Conservation (phyloP, 2,888 invertebrate genomes). For the Protophormia terraenovae region DNA sequence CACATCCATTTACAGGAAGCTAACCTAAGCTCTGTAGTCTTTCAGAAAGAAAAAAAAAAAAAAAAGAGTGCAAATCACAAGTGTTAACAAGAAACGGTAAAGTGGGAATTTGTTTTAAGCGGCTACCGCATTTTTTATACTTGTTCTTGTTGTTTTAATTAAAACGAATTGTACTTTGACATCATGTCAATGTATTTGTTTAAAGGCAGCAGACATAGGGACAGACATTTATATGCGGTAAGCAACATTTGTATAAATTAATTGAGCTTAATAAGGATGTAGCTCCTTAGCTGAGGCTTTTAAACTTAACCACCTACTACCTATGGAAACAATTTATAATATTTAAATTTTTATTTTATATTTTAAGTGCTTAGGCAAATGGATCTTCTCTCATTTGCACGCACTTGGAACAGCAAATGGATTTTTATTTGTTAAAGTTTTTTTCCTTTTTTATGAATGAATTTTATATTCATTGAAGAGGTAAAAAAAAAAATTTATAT, state of each 20-base stretch:
- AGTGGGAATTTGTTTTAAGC: constrained; percentile 52
- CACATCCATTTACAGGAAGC: constrained; percentile 28
- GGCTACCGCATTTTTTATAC: constrained; percentile 42
- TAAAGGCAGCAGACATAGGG: not conserved
- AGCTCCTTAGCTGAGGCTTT: not conserved
- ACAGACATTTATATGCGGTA: too few relatives aligned
- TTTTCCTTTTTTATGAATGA: constrained; percentile 58
- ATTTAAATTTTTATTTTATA: constrained; percentile 40
- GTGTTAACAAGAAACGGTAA: constrained; percentile 71
- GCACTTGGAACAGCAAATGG: constrained; percentile 3
- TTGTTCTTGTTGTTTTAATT: constrained; percentile 68
- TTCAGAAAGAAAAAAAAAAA: too few relatives aligned
- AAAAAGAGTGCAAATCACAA: constrained; percentile 64
- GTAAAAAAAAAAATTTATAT: not conserved
- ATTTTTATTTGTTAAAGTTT: constrained; percentile 34
- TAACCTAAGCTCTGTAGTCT: too few relatives aligned
- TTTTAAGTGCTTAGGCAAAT: constrained; percentile 26
- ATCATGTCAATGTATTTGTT: constrained; percentile 76
- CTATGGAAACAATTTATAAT: constrained; percentile 10
- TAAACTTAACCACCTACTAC: constrained; percentile 21
- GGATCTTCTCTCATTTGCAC: constrained; percentile 42
- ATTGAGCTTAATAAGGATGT: constrained; percentile 62
- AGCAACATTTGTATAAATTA: constrained; percentile 56
- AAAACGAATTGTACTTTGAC: constrained; percentile 71
- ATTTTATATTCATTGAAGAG: constrained; percentile 27